Evolutionary conservation across 2,888 invertebrate species (phyloP).

Genomic region (Brassicogethes aeneus): DNA sequence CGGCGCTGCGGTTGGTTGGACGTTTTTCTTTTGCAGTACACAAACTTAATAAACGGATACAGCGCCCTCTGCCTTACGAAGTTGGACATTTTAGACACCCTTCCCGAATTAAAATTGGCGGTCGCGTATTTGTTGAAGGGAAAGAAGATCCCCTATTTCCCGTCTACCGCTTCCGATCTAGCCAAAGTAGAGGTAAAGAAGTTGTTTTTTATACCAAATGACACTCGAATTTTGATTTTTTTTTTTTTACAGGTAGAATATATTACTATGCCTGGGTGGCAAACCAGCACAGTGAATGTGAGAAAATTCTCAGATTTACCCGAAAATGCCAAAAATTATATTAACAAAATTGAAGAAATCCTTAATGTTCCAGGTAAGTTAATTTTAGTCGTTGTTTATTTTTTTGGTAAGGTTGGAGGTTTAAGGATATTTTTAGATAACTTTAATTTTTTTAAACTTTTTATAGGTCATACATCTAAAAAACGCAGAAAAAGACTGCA

Average conservation of each 20-base stretch:
- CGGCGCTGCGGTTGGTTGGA: conserved; percentile 98
- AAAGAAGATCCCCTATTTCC: conserved; percentile 69
- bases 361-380: conserved; percentile 70
- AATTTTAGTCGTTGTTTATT: too few species aligned
- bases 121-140: conserved; percentile 72
- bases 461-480: too few species aligned
- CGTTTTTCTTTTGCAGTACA: conserved; percentile 80
- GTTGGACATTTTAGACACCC: conserved; percentile 87
- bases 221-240: not conserved
- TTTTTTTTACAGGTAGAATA: conserved; percentile 64
- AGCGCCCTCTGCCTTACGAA: conserved; percentile 91
- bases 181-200: conserved; percentile 53
- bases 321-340: conserved; percentile 71
- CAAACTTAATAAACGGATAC: conserved; percentile 93
- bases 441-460: too few species aligned
- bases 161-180: conserved; percentile 71
- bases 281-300: conserved; percentile 64
- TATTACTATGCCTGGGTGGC: conserved; percentile 84
- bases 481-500: too few species aligned
- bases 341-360: conserved; percentile 71
- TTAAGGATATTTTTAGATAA: not conserved
- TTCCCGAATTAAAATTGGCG: conserved; percentile 56
- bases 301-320: conserved; percentile 77
- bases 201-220: not conserved
- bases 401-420: not conserved